Base-by-base conservation (phyloP, 2,888 invertebrate genomes). In the Agrochola litura region DNA sequence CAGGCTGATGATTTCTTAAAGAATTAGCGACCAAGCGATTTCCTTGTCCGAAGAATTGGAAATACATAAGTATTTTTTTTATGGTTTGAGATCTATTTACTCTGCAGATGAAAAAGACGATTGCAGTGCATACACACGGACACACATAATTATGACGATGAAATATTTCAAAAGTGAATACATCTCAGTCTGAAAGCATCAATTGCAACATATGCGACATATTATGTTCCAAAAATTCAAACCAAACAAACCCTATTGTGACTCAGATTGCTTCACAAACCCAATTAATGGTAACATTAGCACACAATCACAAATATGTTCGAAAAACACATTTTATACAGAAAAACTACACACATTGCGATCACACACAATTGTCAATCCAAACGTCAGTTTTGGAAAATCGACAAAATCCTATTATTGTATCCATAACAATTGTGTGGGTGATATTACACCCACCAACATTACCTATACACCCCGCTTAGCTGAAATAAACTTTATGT, bases 331-430 rank as follows among this genome's bases (percentile, higher is more conserved):
- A 79, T 79, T 87, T 84, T 68, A 65, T 49, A 63, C 65, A 77
- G 25, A 84, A 89, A 88, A 83, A 81, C 74, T 74, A 60, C 78
- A 78, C 86, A 85, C 80, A 84, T 86, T 83, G 83, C 73, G 65
- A 73, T 76, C 69, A 84, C 72, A 73, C 78, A 81, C 80, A 89
- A 80, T 88, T 90, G 92, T 92, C 92, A 91, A 83, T 90, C 91
- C 85, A 83, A 84, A 82, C 80, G 85, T 89, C 89, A 89, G 73
- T 85, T 81, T 84, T 69, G 77, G 77, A 77, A 88, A 84, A 83
- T 79, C 73, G 68, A 82, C 77, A 60, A 84, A 81, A 82, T 86
- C 82, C 75, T 66, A 77, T 76, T 77, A 78, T 72, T 54, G 72
- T 83, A 79, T 85, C 80, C 46, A 82, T 88, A 81, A 79, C 75